Percentiles rank a stretch among this genome's conserved stretches.
Evolutionary conservation across 1,140 invertebrate genomes (phyloP).

Genomic region (Papilio glaucus): DNA sequence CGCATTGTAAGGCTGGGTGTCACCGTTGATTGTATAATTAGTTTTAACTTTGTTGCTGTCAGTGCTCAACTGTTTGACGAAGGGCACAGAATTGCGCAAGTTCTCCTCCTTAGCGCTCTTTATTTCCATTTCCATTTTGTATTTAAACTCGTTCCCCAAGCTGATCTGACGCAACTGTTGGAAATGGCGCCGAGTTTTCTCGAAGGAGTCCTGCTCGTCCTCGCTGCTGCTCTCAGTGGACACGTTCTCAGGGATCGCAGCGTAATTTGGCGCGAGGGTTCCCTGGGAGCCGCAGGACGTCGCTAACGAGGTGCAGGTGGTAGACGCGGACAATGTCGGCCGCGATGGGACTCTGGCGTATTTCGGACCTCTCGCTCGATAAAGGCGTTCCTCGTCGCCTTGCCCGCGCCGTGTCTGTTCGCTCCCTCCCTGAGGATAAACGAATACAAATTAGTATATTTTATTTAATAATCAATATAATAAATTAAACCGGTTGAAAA

Average conservation of each 20-base stretch:
- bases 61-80: conserved; percentile 84
- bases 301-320: conserved; percentile 82
- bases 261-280: conserved; percentile 84
- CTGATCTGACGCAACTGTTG: conserved; percentile 80
- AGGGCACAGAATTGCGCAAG: conserved; percentile 83
- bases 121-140: conserved; percentile 86
- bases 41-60: conserved; percentile 73
- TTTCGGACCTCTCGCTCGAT: conserved; percentile 67
- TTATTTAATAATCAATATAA: no score
- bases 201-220: conserved; percentile 78
- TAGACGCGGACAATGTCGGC: conserved; percentile 76
- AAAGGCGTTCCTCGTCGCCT: conserved; percentile 72
- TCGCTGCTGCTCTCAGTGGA: conserved; percentile 76
- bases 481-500: conserved; percentile 32
- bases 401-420: conserved; percentile 68
- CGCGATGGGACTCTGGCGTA: conserved; percentile 79
- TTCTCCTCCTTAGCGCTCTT: conserved; percentile 84
- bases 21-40: conserved; percentile 75
- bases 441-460: conserved; percentile 37
- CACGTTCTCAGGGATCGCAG: conserved; percentile 71
- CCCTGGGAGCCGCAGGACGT: conserved; percentile 85
- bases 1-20: conserved; percentile 59
- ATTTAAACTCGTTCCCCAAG: conserved; percentile 80
- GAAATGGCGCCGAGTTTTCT: conserved; percentile 78
- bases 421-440: conserved; percentile 69